These are phyloP conservation scores for Camelus dromedarius DNA, from an alignment of 2,113 vertebrate genomes.

Conservation along the genomic window DNA sequence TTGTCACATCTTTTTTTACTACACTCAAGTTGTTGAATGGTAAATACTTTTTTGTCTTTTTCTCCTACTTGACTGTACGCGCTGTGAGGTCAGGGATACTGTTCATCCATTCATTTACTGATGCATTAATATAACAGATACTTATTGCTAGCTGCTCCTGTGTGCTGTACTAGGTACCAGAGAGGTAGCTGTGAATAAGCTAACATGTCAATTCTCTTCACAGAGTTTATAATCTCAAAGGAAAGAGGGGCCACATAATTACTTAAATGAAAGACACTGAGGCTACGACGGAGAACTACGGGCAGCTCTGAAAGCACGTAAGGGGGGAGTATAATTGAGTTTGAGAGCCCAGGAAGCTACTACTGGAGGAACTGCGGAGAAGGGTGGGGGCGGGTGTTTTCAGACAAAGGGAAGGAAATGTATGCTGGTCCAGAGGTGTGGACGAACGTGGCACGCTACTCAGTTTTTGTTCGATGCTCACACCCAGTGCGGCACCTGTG, in stretches of 20 bases:
- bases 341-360: background rate
- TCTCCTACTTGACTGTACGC: conserved; percentile 22
- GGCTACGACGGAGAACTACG: background rate
- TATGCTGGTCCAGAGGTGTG: background rate
- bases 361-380: background rate
- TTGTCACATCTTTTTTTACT: background rate
- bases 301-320: background rate
- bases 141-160: background rate
- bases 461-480: background rate
- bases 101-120: background rate
- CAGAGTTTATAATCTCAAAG: background rate
- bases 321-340: background rate
- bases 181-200: background rate
- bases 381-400: background rate
- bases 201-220: background rate
- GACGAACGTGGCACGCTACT: background rate
- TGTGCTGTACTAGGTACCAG: background rate
- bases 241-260: background rate
- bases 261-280: background rate
- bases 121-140: background rate
- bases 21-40: background rate
- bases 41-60: background rate
- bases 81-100: background rate
- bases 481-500: background rate
- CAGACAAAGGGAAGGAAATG: background rate